Percentiles rank a stretch among this genome's conserved stretches.
These are phyloP conservation scores for Drosophila peninsularis DNA, from an alignment of 2,888 invertebrate genomes.

Conservation along the genomic window DNA sequence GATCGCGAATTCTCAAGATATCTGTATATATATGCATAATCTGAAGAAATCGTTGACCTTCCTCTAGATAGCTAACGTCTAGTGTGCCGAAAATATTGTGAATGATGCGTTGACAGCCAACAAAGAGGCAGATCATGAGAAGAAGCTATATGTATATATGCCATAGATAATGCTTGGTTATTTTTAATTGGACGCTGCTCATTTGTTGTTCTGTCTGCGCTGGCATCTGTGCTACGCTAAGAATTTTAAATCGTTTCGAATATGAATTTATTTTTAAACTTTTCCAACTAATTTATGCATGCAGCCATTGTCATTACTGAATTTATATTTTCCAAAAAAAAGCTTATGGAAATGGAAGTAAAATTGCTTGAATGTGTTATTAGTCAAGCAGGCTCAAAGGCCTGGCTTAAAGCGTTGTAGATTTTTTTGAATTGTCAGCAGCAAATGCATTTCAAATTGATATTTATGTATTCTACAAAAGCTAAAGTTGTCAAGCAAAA, in stretches of 20 bases:
- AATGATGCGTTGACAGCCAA: slow-evolving; percentile 32
- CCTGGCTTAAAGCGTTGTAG: background rate
- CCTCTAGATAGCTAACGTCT: slow-evolving; percentile 31
- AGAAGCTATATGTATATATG: slow-evolving; percentile 2
- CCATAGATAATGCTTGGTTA: slow-evolving; percentile 40
- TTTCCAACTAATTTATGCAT: background rate
- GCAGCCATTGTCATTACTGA: background rate
- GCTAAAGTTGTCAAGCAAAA: too few species aligned
- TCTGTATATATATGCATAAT: slow-evolving; percentile 9
- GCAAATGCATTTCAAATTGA: too few species aligned
- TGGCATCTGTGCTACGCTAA: slow-evolving; percentile 24
- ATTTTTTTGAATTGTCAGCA: too few species aligned
- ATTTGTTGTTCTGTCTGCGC: slow-evolving; percentile 17
- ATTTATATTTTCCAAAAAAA: background rate
- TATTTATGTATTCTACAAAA: too few species aligned
- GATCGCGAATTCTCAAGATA: slow-evolving; percentile 1
- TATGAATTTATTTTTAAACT: slow-evolving; percentile 13
- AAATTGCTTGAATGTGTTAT: background rate
- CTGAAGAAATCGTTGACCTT: slow-evolving; percentile 50
- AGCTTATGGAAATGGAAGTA: background rate
- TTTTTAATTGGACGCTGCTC: slow-evolving; percentile 43
- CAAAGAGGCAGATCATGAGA: background rate
- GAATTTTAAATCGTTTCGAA: slow-evolving; percentile 38
- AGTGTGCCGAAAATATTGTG: slow-evolving; percentile 1
- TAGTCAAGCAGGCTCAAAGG: background rate